Conservation (phyloP, 2,888 invertebrate genomes). For the Sepiola atlantica region DNA sequence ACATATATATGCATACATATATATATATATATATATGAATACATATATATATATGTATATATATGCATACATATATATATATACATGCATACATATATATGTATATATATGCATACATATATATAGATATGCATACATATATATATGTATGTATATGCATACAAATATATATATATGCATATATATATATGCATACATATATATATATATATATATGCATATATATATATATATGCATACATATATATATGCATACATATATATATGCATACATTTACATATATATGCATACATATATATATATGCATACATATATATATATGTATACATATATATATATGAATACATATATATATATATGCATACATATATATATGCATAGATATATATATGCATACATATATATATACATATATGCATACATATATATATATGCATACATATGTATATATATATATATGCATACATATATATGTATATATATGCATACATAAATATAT, state of each 20-base stretch:
- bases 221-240: neutral
- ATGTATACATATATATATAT: too few relatives aligned
- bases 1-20: neutral
- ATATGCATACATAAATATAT: neutral
- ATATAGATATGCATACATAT: neutral
- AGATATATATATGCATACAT: neutral
- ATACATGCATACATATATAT: neutral
- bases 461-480: neutral
- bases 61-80: neutral
- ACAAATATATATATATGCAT: too few relatives aligned
- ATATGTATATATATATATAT: neutral
- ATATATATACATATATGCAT: neutral
- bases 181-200: too few relatives aligned
- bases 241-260: neutral
- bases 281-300: too few relatives aligned
- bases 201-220: neutral
- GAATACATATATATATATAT: conserved; percentile 32
- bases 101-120: neutral
- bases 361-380: neutral
- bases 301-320: too few relatives aligned
- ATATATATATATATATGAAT: conserved; percentile 15
- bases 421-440: neutral
- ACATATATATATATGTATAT: neutral
- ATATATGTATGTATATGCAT: neutral
- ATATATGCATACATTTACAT: too few relatives aligned